phyloP scores from a whole-genome alignment of 2,113 vertebrate genomes.

The Craseonycteris thonglongyai region DNA sequence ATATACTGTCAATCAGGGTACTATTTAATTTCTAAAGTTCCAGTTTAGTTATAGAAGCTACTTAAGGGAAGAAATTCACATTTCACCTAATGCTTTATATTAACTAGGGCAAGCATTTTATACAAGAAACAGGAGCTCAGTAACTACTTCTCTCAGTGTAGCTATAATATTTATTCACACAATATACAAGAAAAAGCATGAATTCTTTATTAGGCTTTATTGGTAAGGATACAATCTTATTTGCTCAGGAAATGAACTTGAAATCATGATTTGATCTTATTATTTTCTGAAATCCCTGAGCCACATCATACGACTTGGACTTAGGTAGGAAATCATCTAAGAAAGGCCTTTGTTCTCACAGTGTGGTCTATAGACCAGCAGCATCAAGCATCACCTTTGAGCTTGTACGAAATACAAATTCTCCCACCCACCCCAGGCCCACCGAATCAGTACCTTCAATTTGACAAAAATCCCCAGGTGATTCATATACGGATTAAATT shows the following conservation, averaged over 20 bases:
- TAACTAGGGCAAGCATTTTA: background rate
- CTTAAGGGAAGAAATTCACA: background rate
- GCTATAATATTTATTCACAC: background rate
- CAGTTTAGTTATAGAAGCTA: background rate
- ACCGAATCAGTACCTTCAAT: background rate
- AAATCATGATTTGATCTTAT: background rate
- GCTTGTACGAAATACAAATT: background rate
- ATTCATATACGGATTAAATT: background rate
- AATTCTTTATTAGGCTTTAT: background rate
- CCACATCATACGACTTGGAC: background rate
- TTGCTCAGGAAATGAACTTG: background rate
- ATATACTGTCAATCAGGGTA: background rate
- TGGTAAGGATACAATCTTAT: background rate
- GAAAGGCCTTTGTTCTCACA: background rate
- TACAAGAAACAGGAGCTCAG: background rate
- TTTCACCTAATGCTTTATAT: background rate
- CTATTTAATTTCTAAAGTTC: background rate
- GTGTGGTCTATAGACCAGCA: background rate
- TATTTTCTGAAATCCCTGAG: constrained; percentile 17
- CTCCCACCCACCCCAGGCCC: background rate
- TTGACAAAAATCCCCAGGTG: background rate
- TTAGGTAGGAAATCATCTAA: background rate
- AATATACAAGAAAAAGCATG: background rate
- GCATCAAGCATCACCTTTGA: background rate
- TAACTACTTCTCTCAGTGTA: background rate